Conservation (phyloP, 2,797 vertebrate species). For the Acanthis flammea region DNA sequence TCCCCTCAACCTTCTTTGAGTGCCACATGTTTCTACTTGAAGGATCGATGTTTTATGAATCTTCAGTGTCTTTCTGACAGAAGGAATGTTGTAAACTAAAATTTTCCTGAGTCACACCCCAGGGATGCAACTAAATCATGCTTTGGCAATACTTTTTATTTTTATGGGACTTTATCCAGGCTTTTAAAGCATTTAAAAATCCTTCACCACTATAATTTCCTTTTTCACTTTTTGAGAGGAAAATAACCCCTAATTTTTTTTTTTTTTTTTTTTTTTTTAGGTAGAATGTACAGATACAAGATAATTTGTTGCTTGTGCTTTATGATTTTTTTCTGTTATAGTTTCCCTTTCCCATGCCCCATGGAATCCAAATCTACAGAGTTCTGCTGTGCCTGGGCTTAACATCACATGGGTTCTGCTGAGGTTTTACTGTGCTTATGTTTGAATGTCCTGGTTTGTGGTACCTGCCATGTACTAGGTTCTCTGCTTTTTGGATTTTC, state of each 20-base stretch:
- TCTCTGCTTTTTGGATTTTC: background rate
- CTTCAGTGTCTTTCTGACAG: background rate
- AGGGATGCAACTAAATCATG: background rate
- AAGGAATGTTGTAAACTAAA: background rate
- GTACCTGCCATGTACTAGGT: background rate
- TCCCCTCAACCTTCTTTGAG: background rate
- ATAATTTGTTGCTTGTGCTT: background rate
- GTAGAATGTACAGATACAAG: background rate
- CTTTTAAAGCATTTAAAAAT: background rate
- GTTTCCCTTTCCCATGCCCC: background rate
- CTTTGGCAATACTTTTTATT: background rate
- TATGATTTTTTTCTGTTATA: background rate
- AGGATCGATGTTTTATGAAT: background rate
- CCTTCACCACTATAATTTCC: background rate
- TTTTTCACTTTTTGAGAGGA: background rate
- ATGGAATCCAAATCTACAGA: background rate
- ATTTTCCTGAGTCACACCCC: background rate
- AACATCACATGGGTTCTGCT: fast-evolving
- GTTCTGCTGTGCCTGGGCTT: background rate
- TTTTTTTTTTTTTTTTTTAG: fast-evolving
- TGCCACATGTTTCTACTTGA: background rate
- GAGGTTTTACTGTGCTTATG: background rate
- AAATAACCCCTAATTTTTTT: background rate
- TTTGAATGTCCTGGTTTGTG: background rate
- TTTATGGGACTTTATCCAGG: background rate